Conservation (phyloP, 2,888 invertebrate genomes). For the Galeopsomyia nigrocyanea region DNA sequence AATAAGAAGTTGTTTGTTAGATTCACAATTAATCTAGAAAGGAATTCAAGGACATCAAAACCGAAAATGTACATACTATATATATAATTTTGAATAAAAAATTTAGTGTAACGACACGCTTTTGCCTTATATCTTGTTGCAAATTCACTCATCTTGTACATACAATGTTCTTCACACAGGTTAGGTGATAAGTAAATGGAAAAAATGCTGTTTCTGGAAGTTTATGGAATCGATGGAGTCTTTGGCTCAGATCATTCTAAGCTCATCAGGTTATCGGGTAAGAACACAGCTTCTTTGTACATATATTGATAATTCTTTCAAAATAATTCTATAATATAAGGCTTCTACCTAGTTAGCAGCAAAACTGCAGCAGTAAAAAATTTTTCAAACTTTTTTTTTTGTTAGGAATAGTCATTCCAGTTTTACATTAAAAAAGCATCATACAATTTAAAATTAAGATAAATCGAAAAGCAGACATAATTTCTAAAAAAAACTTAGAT, state of each 20-base stretch:
- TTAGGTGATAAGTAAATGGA: too few species aligned
- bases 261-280: conserved; percentile 50
- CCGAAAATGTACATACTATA: too few species aligned
- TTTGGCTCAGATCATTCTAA: conserved; percentile 48
- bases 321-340: conserved; percentile 46
- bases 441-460: conserved; percentile 26
- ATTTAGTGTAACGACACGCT: too few species aligned
- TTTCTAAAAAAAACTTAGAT: conserved; percentile 34
- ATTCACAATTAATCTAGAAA: conserved; percentile 28
- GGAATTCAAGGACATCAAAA: too few species aligned
- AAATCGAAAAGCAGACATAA: conserved; percentile 16
- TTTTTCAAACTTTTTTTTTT: conserved; percentile 45
- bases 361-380: conserved; percentile 48
- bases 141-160: too few species aligned
- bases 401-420: conserved; percentile 25
- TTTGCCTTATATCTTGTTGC: too few species aligned
- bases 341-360: conserved; percentile 46
- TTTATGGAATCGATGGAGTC: conserved; percentile 42
- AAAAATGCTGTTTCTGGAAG: conserved; percentile 44
- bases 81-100: conserved; percentile 1
- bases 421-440: conserved; percentile 12
- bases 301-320: conserved; percentile 45
- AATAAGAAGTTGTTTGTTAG: conserved; percentile 2
- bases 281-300: conserved; percentile 51
- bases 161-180: too few species aligned